phyloP scores from a whole-genome alignment of 2,888 invertebrate genomes.

The Phytoseiulus persimilis region DNA sequence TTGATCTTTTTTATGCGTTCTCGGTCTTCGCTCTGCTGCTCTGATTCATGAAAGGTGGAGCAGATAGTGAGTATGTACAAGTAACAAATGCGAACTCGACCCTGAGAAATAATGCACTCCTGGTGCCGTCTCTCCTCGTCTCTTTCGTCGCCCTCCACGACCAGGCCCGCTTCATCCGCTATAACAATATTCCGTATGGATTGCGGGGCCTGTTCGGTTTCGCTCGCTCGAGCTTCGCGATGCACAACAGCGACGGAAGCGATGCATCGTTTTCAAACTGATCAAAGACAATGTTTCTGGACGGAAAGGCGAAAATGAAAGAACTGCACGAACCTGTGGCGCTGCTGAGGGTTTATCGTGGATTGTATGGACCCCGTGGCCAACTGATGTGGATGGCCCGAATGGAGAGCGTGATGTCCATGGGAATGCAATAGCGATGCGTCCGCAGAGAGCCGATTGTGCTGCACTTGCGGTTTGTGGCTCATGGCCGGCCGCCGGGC shows the following conservation, averaged over 20 bases:
- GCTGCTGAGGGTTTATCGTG: background rate
- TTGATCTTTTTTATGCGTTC: background rate
- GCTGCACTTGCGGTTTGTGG: background rate
- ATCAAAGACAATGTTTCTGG: too few relatives aligned
- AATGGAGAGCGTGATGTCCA: background rate
- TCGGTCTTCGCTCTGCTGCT: background rate
- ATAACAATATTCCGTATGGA: background rate
- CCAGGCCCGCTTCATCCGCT: background rate
- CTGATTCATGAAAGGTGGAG: background rate
- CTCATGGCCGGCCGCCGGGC: conserved; percentile 5
- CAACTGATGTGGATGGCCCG: background rate
- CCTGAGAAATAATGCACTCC: background rate
- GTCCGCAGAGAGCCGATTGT: conserved; percentile 5
- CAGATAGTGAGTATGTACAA: background rate
- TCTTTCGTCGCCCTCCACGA: background rate
- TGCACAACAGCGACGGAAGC: too few relatives aligned
- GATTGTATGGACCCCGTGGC: background rate
- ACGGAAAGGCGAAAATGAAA: background rate
- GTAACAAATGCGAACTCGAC: background rate
- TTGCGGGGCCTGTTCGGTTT: background rate
- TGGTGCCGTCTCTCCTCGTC: background rate
- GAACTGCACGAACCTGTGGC: background rate
- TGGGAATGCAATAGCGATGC: background rate
- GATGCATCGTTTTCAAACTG: too few relatives aligned
- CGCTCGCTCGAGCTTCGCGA: background rate